phyloP scores from a whole-genome alignment of 1,140 invertebrate species.

The Ectropis grisescens region DNA sequence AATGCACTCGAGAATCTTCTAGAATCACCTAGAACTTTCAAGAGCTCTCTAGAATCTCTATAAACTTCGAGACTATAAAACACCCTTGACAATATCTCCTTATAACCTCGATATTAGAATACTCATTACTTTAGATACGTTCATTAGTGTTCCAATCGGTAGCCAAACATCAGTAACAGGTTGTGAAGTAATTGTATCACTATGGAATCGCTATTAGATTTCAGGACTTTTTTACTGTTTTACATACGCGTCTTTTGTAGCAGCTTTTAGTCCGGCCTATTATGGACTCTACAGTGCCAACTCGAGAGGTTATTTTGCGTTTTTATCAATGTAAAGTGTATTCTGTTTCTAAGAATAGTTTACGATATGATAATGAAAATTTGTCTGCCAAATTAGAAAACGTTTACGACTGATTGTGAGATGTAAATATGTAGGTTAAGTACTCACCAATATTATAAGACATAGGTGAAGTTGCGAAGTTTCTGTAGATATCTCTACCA shows the following conservation, averaged over 20 bases:
- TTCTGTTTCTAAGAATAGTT: conserved; percentile 20
- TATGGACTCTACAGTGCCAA: conserved; percentile 45
- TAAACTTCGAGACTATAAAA: conserved; percentile 30
- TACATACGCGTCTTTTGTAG: conserved; percentile 33
- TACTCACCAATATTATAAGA: conserved; percentile 49
- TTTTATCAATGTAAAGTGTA: conserved; percentile 21
- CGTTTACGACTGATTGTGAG: conserved; percentile 63
- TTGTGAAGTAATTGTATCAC: conserved; percentile 47
- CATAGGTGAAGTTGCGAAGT: conserved; percentile 35
- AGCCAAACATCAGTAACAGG: conserved; percentile 40
- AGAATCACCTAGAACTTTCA: too few relatives aligned
- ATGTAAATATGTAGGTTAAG: conserved; percentile 65
- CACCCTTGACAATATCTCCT: conserved; percentile 59
- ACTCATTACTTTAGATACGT: conserved; percentile 1
- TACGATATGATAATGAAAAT: conserved; percentile 33
- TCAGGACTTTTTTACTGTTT: conserved; percentile 23
- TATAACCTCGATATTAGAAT: conserved; percentile 32
- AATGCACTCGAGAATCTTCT: conserved; percentile 28
- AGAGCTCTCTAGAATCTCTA: conserved; percentile 19
- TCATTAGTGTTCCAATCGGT: conserved; percentile 11
- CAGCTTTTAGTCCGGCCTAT: conserved; percentile 49
- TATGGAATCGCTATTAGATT: conserved; percentile 14
- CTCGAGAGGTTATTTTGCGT: conserved; percentile 29
- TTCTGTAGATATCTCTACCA: conserved; percentile 57
- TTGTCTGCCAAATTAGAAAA: conserved; percentile 57